A percentile compares a stretch with the other conserved stretches of the same genome.
These are phyloP conservation scores for Noctuana brunneofusca DNA, from an alignment of 2,888 invertebrate genomes.

Conservation along the genomic window DNA sequence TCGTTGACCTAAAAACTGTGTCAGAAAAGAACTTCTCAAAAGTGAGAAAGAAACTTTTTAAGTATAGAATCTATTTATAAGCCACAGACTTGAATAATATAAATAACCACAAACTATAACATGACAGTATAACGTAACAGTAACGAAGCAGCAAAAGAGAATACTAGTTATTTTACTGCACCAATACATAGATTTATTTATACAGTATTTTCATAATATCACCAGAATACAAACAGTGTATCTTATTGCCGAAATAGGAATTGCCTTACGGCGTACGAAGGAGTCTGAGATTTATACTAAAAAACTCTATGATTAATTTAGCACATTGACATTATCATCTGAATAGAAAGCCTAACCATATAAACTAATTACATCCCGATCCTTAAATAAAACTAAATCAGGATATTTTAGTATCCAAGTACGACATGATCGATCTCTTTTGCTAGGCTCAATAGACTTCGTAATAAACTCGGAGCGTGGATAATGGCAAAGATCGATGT, in stretches of 20 bases:
- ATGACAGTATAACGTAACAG: background rate
- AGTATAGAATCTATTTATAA: background rate
- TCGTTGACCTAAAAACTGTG: slow-evolving; percentile 26
- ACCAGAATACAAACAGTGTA: too few relatives aligned
- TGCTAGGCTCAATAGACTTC: slow-evolving; percentile 22
- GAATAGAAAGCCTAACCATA: too few relatives aligned
- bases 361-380: background rate
- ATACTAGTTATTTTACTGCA: background rate
- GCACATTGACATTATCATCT: too few relatives aligned
- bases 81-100: slow-evolving; percentile 2
- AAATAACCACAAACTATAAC: background rate
- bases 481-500: slow-evolving; percentile 25
- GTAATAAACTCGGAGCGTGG: slow-evolving; percentile 22
- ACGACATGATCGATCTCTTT: slow-evolving; percentile 21
- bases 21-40: slow-evolving; percentile 20
- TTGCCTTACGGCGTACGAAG: too few relatives aligned
- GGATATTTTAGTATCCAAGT: background rate
- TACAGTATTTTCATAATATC: too few relatives aligned
- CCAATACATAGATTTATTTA: too few relatives aligned
- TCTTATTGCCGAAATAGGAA: too few relatives aligned
- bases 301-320: too few relatives aligned
- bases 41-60: slow-evolving; percentile 13
- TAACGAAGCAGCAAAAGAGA: background rate
- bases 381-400: background rate
- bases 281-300: too few relatives aligned